Base-by-base conservation (phyloP, 1,140 invertebrate species). In the Heliconius hermathena region DNA sequence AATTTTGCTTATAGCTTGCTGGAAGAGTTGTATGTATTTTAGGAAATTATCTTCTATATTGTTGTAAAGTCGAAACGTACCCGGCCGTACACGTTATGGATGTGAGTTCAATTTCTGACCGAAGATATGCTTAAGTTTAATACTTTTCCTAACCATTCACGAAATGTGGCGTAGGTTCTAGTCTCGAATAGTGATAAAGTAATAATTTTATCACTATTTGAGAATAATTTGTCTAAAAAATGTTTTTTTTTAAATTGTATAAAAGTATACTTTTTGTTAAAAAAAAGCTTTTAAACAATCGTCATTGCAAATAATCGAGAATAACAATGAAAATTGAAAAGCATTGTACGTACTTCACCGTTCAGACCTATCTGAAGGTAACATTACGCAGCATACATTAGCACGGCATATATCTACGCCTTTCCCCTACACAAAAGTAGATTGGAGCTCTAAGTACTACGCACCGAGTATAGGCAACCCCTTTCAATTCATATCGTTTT, bases 401-500 rank as follows among this genome's bases (percentile, higher is more conserved):
- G 26, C 26, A 29, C 11, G 22, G 60, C 26, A 66, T 29, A 66
- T 66, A 13, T 66, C 26, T 29, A 29, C 22, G n/a, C 60, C 26
- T 29, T 36, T 16, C 60, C 54, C 54, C 54, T 60, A 60, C 22
- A 66, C n/a, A 29, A 66, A 29, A 66, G 60, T 66, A 26, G 60
- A 66, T 66, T 66, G 60, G 60, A 66, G 26, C 26, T 66, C 22
- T 66, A 29, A 66, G 60, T 66, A 66, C 22, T 66, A 66, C 22
- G 60, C 60, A 66, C 9, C 9, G 60, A 26, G 60, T 66, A 66
- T 26, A 26, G 60, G 54, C 54, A 52, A 13, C 54, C 60, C 60
- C 9, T 66, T 66, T 26, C 60, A 16, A 26, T 66, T 66, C 22
- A 26, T 66, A 66, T 66, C 9, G 22, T 29, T 66, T 66, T 29